These are phyloP conservation scores for Cyphomyrus plagiostoma DNA, from an alignment of 2,113 vertebrate species.

Conservation along the genomic window DNA sequence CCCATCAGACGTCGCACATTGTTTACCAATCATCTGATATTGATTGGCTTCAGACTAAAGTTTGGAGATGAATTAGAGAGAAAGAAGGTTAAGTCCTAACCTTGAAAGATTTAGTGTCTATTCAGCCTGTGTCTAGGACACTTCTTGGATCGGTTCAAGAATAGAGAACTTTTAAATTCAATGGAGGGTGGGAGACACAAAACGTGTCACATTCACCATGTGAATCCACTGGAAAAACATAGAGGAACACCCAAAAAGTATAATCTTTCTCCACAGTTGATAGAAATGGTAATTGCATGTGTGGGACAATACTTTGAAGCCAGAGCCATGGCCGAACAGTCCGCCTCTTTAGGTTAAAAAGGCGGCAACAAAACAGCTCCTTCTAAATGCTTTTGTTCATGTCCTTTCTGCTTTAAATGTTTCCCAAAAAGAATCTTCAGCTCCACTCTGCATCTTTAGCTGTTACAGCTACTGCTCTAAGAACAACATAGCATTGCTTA, in stretches of 20 bases:
- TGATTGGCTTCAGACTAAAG: slow-evolving; percentile 98
- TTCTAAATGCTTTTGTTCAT: slow-evolving; percentile 63
- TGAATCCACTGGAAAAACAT: slow-evolving; percentile 99
- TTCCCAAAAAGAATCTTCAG: slow-evolving; percentile 68
- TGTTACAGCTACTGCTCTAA: background rate
- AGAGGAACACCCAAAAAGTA: slow-evolving; percentile 98
- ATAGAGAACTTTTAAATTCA: slow-evolving; percentile 94
- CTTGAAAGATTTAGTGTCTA: slow-evolving; percentile 99
- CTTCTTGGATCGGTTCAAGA: slow-evolving; percentile 82
- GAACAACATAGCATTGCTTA: background rate
- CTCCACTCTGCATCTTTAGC: slow-evolving; percentile 55
- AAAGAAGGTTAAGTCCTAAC: slow-evolving; percentile 99
- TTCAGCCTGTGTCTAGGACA: slow-evolving; percentile 92
- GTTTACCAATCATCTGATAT: slow-evolving; percentile 99
- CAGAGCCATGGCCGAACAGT: slow-evolving; percentile 62
- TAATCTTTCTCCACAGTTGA: slow-evolving; percentile 89
- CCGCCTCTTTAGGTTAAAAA: slow-evolving; percentile 68
- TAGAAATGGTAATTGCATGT: slow-evolving; percentile 97
- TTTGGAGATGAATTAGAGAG: slow-evolving; percentile 93
- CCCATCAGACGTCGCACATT: slow-evolving; percentile 98
- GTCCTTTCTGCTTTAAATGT: slow-evolving; percentile 65
- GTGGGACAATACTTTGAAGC: slow-evolving; percentile 83
- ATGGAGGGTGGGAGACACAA: slow-evolving; percentile 94
- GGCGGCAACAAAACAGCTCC: slow-evolving; percentile 66
- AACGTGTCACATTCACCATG: slow-evolving; percentile 99